Base-by-base conservation (phyloP, 1,140 invertebrate genomes). In the Psilanteris sp. region DNA sequence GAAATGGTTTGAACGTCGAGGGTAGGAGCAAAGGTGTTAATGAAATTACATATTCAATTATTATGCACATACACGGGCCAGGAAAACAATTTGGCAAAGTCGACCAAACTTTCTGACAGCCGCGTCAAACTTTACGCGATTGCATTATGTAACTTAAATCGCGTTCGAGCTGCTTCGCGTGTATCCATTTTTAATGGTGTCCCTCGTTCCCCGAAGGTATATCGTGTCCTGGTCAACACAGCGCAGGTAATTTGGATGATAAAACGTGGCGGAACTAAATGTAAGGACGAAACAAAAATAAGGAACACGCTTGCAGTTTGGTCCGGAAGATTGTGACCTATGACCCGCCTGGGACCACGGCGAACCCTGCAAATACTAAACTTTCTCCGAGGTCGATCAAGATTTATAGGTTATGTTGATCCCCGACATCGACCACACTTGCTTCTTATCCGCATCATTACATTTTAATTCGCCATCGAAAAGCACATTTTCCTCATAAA, bases 301-400 rank as follows among this genome's bases (percentile, higher is more conserved):
- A 43, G 15, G 52, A 57, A 18, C 9, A 27, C 4, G 20, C 41
- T 55, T 34, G 34, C 43, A 57, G 41, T 44, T 68, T 41, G 52
- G 39, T 31, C 22, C 32, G 50, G 55, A 55, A 44, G 55, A 55
- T 55, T 41, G 61, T 54, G 41, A 68, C 43, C 32, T 46, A 55
- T 29, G 62, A 14, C 13, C 8, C 62, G 9, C 62, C 0, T 20
- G 62, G 62, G 62, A 34, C 29, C 24, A 9, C 14, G 22, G 31
- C 22, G 22, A 48, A 62, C 37, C 24, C 20, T 15, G 32, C 44
- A 41, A 43, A 64, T n/a, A 18, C 44, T 24, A 43, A 67, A 67
- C 39, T 67, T 46, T 36, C 13, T 27, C 36, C 32, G 5, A 1
- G 31, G 9, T 1, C n/a, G 13, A 70, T 70, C 37, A 34, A 59